Conservation (phyloP, 2,888 invertebrate species). For the Hirtodrosophila confusa region DNA sequence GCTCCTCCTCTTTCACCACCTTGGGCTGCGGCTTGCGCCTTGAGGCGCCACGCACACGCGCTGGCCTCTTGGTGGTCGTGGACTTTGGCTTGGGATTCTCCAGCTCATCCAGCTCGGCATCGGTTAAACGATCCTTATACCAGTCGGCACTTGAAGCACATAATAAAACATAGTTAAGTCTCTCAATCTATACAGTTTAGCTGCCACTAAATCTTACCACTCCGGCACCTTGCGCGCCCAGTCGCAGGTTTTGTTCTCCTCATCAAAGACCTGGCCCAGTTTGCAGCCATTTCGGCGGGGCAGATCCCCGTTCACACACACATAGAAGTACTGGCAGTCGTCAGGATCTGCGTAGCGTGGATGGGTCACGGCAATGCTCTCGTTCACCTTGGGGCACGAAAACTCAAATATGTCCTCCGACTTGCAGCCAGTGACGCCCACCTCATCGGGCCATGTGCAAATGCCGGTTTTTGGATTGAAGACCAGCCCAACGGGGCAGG, state of each 20-base stretch:
- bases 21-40: slow-evolving; percentile 75
- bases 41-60: slow-evolving; percentile 86
- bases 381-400: slow-evolving; percentile 91
- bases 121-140: slow-evolving; percentile 94
- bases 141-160: slow-evolving; percentile 88
- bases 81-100: slow-evolving; percentile 90
- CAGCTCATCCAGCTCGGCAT: slow-evolving; percentile 90
- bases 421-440: slow-evolving; percentile 93
- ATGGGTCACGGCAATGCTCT: slow-evolving; percentile 89
- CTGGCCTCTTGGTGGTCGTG: slow-evolving; percentile 83
- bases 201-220: slow-evolving; percentile 87
- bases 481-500: slow-evolving; percentile 93
- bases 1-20: slow-evolving; percentile 61
- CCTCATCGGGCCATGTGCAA: slow-evolving; percentile 96
- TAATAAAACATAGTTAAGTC: too few species aligned
- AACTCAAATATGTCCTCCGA: slow-evolving; percentile 94
- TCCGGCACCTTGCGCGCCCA: slow-evolving; percentile 95
- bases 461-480: slow-evolving; percentile 95
- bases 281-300: slow-evolving; percentile 95
- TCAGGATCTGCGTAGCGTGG: slow-evolving; percentile 94
- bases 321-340: slow-evolving; percentile 96
- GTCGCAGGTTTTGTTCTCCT: slow-evolving; percentile 90
- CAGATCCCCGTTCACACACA: slow-evolving; percentile 94
- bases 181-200: too few species aligned
- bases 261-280: slow-evolving; percentile 95